phyloP scores from a whole-genome alignment of 2,888 invertebrate species.

The Tipula unca region DNA sequence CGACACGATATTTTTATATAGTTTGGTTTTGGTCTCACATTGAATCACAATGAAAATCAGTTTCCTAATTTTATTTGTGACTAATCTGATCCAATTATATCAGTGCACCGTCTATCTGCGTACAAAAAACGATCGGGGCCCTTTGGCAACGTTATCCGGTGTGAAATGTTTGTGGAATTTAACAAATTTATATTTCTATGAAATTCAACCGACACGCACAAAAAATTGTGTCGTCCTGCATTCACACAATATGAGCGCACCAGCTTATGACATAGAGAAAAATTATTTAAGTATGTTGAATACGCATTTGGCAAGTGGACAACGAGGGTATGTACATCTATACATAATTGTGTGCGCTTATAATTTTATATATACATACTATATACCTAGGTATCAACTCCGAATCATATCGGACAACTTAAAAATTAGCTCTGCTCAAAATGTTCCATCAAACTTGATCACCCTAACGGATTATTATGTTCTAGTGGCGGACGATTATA shows the following conservation, averaged over 20 bases:
- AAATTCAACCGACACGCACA: slow-evolving; percentile 17
- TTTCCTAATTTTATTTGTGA: neutral
- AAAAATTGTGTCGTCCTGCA: slow-evolving; percentile 33
- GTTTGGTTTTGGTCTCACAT: neutral
- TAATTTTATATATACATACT: no score
- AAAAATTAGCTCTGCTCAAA: neutral
- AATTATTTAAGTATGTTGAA: slow-evolving; percentile 29
- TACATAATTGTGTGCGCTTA: no score
- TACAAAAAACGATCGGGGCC: slow-evolving; percentile 24
- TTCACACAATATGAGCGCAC: slow-evolving; percentile 34
- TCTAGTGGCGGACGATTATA: slow-evolving; percentile 33
- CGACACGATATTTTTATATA: neutral
- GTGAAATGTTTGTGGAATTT: slow-evolving; percentile 23
- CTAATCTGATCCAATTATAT: neutral
- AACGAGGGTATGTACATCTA: neutral
- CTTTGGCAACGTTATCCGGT: slow-evolving; percentile 23
- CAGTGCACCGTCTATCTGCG: slow-evolving; percentile 21
- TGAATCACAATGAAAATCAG: neutral
- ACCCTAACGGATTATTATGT: slow-evolving; percentile 34
- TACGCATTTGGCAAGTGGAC: neutral
- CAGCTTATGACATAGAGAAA: slow-evolving; percentile 38
- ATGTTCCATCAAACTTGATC: neutral
- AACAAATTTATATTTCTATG: slow-evolving; percentile 22
- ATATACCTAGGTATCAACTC: slow-evolving; percentile 22
- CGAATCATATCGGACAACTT: slow-evolving; percentile 32